phyloP scores from a whole-genome alignment of 2,797 vertebrate genomes.

The Mallotus villosus region DNA sequence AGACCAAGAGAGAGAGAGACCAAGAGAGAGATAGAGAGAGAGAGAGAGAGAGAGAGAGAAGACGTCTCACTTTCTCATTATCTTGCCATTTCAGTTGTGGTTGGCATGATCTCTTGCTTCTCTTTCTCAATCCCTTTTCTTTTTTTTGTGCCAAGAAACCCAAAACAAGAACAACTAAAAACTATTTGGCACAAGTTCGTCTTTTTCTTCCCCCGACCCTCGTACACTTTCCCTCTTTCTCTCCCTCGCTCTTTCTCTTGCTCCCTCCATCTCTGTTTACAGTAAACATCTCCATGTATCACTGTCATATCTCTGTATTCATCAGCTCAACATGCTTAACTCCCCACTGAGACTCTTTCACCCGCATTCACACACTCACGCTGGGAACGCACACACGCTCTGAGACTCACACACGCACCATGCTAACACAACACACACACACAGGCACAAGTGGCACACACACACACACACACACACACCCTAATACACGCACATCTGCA shows the following conservation, averaged over 20 bases:
- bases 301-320: conserved; percentile 78
- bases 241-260: too few relatives aligned
- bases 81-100: not conserved
- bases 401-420: not conserved
- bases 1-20: not conserved
- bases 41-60: conserved; percentile 8
- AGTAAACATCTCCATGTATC: conserved; percentile 79
- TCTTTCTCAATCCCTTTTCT: not conserved
- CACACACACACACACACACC: conserved; percentile 16
- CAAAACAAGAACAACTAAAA: too few relatives aligned
- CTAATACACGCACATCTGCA: not conserved
- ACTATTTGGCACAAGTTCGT: too few relatives aligned
- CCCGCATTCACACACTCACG: conserved; percentile 40
- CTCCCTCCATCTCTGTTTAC: not conserved
- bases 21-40: conserved; percentile 6
- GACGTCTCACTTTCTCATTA: not conserved
- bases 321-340: conserved; percentile 53
- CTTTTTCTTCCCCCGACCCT: not conserved
- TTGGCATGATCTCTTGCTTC: not conserved
- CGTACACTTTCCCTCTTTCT: not conserved
- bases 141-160: not conserved
- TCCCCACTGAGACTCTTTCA: conserved; percentile 59
- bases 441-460: not conserved
- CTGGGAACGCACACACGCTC: conserved; percentile 40
- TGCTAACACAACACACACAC: conserved; percentile 9